Base-by-base conservation (phyloP, 2,797 vertebrate genomes). In the Brachymystax lenok region DNA sequence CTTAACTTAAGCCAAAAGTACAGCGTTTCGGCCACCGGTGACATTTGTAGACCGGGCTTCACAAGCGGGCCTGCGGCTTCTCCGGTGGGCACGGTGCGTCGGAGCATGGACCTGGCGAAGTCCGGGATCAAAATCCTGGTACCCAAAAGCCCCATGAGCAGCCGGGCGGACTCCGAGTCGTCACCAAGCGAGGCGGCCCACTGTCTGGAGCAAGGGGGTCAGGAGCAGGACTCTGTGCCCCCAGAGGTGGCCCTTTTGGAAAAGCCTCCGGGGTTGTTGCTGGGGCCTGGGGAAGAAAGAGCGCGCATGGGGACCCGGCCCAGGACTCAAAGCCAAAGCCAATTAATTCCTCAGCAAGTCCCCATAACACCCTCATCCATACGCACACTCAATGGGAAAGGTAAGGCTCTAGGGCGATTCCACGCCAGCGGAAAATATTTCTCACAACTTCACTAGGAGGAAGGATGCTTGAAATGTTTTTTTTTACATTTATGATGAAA, bases 121-220 rank as follows among this genome's bases (percentile, higher is more conserved):
- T 96, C 95, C 4, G 96, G 97, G 61, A 99, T 99, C 77, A 99
- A 99, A 93, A 99, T 99, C 77, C 93, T 99, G 73, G 97, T 99
- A 80, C 97, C 98, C n/a, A 98, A 96, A 90, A 99, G 97, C 83
- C 98, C 97, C 1, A 95, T 98, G 92, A 97, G 96, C 89, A 95
- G 91, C 84, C 95, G 94, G 51, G 94, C 91, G 70, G 88, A 96
- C 19, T 91, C 95, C 0, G 97, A 98, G 74, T 94, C 96, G 77
- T 97, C 96, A 68, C 96, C 95, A 30, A 96, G 93, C 0, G 96
- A 98, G 89, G 96, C 95, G 63, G 95, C 96, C 0, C 97, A 96
- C 84, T 95, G 96, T 81, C 88, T 96, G 84, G 96, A 97, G 82
- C 93, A 95, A 0, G 89, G 94, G 2, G 95, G 94, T 28, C 96